Evolutionary conservation across 1,140 invertebrate species (phyloP), one percentile per base, ranked within the genome.

Genomic region (Drosophila yakuba): DNA sequence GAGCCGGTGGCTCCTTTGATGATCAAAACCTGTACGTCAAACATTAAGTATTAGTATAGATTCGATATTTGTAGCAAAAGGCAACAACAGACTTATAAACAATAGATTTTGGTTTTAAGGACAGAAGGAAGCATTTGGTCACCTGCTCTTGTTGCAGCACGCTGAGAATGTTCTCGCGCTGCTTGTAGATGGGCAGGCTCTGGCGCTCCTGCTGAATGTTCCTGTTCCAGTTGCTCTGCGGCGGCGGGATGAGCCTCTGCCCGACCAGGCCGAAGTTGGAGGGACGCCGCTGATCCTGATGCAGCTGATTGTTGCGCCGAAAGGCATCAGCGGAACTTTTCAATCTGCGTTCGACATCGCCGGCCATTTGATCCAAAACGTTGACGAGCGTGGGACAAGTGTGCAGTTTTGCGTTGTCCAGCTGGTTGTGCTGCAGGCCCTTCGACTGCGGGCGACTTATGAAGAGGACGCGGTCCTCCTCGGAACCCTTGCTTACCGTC

Each of bases 1-100:
- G 96, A 97, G 1, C 97, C 97, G 0, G 97, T 97, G 69, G 96
- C 96, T 14, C 97, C 97, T 48, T 94, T 95, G 43, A 98, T 94
- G 68, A 98, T 93, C 15, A 94, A 80, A 11, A 94, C 83, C 89
- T 92, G 17, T 5, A 10, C 1, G 32, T 10, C 4, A 51, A 14
- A 2, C 32, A 7, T 14, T 5, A 32, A 15, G 17, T 60, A 43
- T 48, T 25, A 50, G 25, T n/a, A 32, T 7, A 7, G 7, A 32
- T 32, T 32, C 32, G 3, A 8, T 32, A 7, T 32, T 32, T 32
- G 32, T 25, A 0, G 4, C 25, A 25, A 25, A 4, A 25, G 25
- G 25, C 25, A 4, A 4, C 0, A 0, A 25, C 25, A 0, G 4
- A 32, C 32, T 8, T 32, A 32, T 8, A 10, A 32, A 10, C 0